These are phyloP conservation scores for Agrenia bidenticulata DNA, from an alignment of 2,888 invertebrate species.

Conservation along the genomic window DNA sequence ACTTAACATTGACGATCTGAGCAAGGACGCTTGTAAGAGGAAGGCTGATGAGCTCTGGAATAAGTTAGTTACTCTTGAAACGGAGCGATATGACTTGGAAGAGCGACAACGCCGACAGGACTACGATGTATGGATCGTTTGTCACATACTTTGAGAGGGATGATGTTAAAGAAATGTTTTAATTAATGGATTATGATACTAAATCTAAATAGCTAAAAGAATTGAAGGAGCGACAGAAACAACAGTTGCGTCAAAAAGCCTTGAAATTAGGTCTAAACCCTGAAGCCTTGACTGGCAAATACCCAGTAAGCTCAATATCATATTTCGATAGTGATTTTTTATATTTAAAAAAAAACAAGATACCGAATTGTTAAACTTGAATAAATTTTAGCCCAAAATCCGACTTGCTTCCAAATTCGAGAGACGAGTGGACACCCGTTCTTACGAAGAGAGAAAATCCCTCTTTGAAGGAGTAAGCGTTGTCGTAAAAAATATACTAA, in stretches of 20 bases:
- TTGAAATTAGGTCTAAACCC: conserved; percentile 94
- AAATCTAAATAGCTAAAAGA: conserved; percentile 66
- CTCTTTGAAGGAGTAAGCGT: conserved; percentile 91
- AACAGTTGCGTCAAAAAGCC: conserved; percentile 96
- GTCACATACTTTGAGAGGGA: too few species aligned
- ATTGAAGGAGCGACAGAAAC: conserved; percentile 97
- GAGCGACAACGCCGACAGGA: conserved; percentile 44
- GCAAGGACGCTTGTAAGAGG: conserved; percentile 26
- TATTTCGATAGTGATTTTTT: conserved; percentile 52
- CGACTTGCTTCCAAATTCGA: conserved; percentile 99
- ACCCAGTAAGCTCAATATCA: conserved; percentile 94
- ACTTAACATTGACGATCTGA: conserved; percentile 33
- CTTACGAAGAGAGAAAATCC: conserved; percentile 93
- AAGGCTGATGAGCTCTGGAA: conserved; percentile 36
- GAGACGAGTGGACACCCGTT: conserved; percentile 94
- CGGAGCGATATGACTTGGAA: conserved; percentile 44
- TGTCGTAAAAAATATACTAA: background rate
- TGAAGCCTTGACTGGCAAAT: conserved; percentile 93
- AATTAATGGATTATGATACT: background rate
- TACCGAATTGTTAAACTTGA: conserved; percentile 3
- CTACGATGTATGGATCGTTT: conserved; percentile 39
- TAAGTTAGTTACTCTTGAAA: conserved; percentile 36
- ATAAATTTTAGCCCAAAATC: conserved; percentile 79
- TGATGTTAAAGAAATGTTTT: background rate
- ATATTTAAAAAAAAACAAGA: too few species aligned